phyloP scores from a whole-genome alignment of 2,888 invertebrate genomes.

The Cephus runcator region DNA sequence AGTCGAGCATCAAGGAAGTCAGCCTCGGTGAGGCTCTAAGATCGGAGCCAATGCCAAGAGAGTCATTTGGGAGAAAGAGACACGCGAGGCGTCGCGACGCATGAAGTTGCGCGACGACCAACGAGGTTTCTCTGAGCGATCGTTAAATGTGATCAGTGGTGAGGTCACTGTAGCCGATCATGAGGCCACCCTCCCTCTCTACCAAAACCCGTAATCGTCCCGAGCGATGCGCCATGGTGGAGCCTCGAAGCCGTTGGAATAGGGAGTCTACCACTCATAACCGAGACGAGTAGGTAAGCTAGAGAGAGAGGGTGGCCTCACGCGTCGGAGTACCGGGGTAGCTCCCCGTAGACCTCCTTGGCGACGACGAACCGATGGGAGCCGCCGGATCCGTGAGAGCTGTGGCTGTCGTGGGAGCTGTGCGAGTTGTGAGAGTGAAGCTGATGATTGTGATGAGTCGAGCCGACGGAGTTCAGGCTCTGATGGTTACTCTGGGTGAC shows the following conservation, averaged over 20 bases:
- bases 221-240: not conserved
- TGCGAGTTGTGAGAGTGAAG: constrained; percentile 35
- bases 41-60: not conserved
- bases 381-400: constrained; percentile 42
- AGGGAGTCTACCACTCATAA: not conserved
- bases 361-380: constrained; percentile 27
- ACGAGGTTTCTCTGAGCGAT: not conserved
- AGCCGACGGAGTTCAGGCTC: constrained; percentile 15
- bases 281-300: not conserved
- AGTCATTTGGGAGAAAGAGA: not conserved
- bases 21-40: not conserved
- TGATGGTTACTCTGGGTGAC: constrained; percentile 6
- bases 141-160: not conserved
- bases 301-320: constrained; percentile 29
- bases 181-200: constrained; percentile 6
- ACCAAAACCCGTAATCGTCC: not conserved
- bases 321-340: constrained; percentile 37
- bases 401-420: constrained; percentile 48
- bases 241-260: not conserved
- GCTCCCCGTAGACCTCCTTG: constrained; percentile 32
- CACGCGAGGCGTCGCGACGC: not conserved
- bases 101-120: not conserved
- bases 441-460: constrained; percentile 27
- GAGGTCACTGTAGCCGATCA: not conserved
- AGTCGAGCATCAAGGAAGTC: not conserved